Conservation (phyloP, 2,113 vertebrate species). For the Phylloscopus trochiloides region DNA sequence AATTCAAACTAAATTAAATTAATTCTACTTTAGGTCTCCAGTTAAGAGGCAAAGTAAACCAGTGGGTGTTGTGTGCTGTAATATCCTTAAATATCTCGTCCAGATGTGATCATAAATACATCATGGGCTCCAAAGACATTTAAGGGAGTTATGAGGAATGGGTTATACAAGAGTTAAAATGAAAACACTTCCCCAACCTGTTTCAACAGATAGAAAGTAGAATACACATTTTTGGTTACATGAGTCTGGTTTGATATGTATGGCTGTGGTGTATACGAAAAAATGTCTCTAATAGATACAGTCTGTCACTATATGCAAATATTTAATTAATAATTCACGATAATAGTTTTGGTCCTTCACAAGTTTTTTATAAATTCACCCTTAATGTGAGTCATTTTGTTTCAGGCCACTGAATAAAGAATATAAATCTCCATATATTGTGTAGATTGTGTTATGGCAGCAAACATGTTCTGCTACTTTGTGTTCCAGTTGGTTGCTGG, state of each 20-base stretch:
- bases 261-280: not conserved
- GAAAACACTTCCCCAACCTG: too few species aligned
- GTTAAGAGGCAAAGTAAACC: not conserved
- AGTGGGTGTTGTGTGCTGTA: not conserved
- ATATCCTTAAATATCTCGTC: not conserved
- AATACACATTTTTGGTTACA: not conserved
- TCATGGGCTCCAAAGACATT: not conserved
- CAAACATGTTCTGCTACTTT: not conserved
- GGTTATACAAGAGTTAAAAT: too few species aligned
- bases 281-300: not conserved
- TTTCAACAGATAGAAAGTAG: too few species aligned
- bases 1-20: not conserved
- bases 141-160: not conserved
- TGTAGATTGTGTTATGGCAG: not conserved
- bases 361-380: not conserved
- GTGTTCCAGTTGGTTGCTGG: not conserved
- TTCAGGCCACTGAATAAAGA: not conserved
- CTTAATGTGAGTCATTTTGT: not conserved
- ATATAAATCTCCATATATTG: not conserved
- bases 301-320: not conserved
- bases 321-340: not conserved
- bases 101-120: not conserved
- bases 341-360: not conserved
- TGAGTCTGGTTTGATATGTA: not conserved
- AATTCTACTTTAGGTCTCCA: not conserved